Base-by-base conservation (phyloP, 2,797 vertebrate genomes). In the Podarcis lilfordi region DNA sequence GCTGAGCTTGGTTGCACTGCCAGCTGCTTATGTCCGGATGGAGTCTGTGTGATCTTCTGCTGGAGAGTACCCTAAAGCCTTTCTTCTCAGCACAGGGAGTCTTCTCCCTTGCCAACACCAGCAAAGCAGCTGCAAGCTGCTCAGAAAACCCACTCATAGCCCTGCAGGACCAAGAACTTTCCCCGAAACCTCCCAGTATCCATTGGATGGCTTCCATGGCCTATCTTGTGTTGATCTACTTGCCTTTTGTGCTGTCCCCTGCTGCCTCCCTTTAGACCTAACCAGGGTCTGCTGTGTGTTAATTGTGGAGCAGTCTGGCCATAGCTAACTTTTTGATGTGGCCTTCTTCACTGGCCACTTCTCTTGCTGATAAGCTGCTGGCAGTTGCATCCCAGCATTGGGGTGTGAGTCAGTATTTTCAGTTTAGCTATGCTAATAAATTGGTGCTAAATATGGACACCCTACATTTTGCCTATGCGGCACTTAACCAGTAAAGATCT, bases 351-450 rank as follows among this genome's bases (percentile, higher is more conserved):
- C 78, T 78, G 61, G 23, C 74, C 84, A 86, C 11, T 0, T 84
- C 68, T 84, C 80, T 55, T 76, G 71, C 79, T 37, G 79, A 66
- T 87, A 89, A 90, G 90, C 82, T 90, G 89, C 82, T 91, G 89
- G 77, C 69, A 91, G 45, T 76, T 86, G 88, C 76, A 61, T 69
- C 87, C 78, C 75, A 59, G 59, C 4, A 2, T 68, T 19, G 37
- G 90, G 89, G 82, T 89, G 75, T 80, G 87, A 85, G 80, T 85
- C 19, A 1, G 55, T 91, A 88, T 75, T 95, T 95, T 93, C 85
- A 68, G 72, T 90, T 21, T 83, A 90, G 86, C 76, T 89, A 69
- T 87, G 88, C 84, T 82, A 85, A 89, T 55, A 82, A 87, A 89
- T 89, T 87, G 89, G 84, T 93, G 88, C 91, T 93, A 91, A 90